Percentiles rank a stretch among this genome's conserved stretches.
Conservation (phyloP, 64 coral and sea anemone species). For the Platygyra sinensis region DNA sequence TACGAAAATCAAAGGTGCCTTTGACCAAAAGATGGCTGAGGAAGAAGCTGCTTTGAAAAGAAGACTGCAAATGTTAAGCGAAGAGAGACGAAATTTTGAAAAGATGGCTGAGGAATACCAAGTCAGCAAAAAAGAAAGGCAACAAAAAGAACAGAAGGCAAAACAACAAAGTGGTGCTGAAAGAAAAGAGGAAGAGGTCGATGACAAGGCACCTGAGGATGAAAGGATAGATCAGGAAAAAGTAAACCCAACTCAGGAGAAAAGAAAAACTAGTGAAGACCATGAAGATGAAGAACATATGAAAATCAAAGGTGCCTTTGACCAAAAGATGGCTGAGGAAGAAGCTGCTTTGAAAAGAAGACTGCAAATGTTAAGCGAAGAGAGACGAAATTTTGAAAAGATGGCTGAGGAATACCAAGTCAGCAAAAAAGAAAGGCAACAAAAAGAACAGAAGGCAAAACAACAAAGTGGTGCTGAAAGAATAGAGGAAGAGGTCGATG, state of each 20-base stretch:
- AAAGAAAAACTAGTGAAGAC: neutral
- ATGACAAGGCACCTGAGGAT: neutral
- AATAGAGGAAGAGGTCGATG: neutral
- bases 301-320: neutral
- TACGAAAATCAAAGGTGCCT: neutral
- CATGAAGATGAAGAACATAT: neutral
- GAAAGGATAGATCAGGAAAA: neutral
- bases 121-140: neutral
- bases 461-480: too few relatives aligned
- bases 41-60: slow-evolving; percentile 3
- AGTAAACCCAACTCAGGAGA: neutral
- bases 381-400: slow-evolving; percentile 4
- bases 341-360: slow-evolving; percentile 8
- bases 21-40: neutral
- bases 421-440: neutral
- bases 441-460: neutral
- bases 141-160: neutral
- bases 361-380: neutral
- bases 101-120: neutral
- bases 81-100: slow-evolving; percentile 4
- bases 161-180: neutral
- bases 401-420: neutral
- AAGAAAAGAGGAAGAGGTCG: neutral
- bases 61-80: neutral
- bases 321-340: neutral